Conservation (phyloP, 2,113 vertebrate genomes). For the Danio rerio region GRCz12tu NC_133200.1:40055001-40055500, state of each 20-base stretch:
- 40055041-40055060: too few relatives aligned
- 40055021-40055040: not conserved
- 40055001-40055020: not conserved
- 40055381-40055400: not conserved
- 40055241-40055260: not conserved
- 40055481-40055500: slow-evolving; percentile 75
- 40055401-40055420: not conserved
- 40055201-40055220: not conserved
- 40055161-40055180: not conserved
- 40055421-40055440: slow-evolving; percentile 58
- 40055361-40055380: too few relatives aligned
- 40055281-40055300: not conserved
- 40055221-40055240: not conserved
- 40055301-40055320: not conserved
- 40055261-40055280: too few relatives aligned
- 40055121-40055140: not conserved
- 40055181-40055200: not conserved
- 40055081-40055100: not conserved
- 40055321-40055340: too few relatives aligned
- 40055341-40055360: not conserved
- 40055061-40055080: not conserved
- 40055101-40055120: too few relatives aligned
- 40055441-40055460: slow-evolving; percentile 81
- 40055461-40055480: slow-evolving; percentile 85
- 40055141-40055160: not conserved